Conservation (phyloP, 2,797 vertebrate genomes). For the Catostomus latipinnis region DNA sequence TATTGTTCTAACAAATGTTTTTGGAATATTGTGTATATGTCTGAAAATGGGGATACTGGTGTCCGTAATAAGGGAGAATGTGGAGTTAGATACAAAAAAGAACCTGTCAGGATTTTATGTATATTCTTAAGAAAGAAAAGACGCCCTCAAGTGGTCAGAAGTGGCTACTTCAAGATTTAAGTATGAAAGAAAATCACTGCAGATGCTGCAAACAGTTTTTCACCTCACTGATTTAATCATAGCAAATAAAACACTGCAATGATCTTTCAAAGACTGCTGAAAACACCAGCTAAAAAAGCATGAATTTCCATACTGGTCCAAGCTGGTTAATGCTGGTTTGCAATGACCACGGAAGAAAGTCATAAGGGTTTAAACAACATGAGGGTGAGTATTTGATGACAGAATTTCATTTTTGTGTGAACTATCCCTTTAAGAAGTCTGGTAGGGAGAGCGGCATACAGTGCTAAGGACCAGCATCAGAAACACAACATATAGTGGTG, state of each 20-base stretch:
- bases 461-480: too few species aligned
- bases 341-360: too few species aligned
- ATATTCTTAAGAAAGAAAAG: constrained; percentile 59
- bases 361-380: too few species aligned
- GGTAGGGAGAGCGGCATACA: too few species aligned
- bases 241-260: background rate
- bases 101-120: constrained; percentile 28
- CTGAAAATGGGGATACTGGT: background rate
- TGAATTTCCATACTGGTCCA: too few species aligned
- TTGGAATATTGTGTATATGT: background rate
- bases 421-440: too few species aligned
- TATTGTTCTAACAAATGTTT: background rate
- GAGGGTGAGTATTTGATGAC: too few species aligned
- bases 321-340: too few species aligned
- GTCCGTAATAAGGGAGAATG: background rate
- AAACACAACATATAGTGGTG: too few species aligned
- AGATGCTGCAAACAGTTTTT: constrained; percentile 15
- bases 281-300: too few species aligned
- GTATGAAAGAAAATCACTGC: constrained; percentile 3
- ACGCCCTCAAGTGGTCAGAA: constrained; percentile 73
- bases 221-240: background rate
- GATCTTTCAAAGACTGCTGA: background rate
- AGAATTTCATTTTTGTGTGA: too few species aligned
- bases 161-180: constrained; percentile 58
- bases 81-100: background rate